Conservation (phyloP, 37 sponge, comb jelly and placozoan genomes). For the Oopsacas minuta region DNA sequence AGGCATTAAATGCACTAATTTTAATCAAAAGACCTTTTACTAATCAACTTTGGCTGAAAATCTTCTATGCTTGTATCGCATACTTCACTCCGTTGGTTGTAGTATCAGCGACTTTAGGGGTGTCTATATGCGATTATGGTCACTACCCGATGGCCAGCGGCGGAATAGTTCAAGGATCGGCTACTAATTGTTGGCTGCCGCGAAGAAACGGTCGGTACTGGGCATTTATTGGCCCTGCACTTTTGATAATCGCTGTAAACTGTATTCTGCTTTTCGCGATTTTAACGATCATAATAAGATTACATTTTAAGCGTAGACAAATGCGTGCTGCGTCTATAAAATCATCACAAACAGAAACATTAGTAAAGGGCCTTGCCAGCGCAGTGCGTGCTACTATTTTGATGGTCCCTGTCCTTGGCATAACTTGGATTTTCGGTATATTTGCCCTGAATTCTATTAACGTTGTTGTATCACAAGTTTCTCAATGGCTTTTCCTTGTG, state of each 20-base stretch:
- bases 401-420: slow-evolving; percentile 46
- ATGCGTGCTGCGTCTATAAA: not conserved
- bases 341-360: not conserved
- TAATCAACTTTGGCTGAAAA: slow-evolving; percentile 25
- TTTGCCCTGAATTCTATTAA: slow-evolving; percentile 33
- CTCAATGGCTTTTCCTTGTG: slow-evolving; percentile 51
- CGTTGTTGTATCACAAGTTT: not conserved
- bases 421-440: slow-evolving; percentile 54
- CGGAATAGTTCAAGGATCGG: not conserved
- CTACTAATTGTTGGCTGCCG: slow-evolving; percentile 5
- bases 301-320: not conserved
- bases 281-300: not conserved
- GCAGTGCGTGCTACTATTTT: slow-evolving; percentile 36
- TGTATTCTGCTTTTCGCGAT: not conserved
- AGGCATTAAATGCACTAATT: slow-evolving; percentile 51
- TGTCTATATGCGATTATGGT: slow-evolving; percentile 56
- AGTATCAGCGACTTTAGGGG: slow-evolving; percentile 47
- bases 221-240: not conserved
- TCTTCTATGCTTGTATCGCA: slow-evolving; percentile 33
- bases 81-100: slow-evolving; percentile 40
- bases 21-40: slow-evolving; percentile 42
- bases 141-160: not conserved
- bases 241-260: not conserved
- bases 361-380: not conserved
- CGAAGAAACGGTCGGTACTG: not conserved